A percentile compares a stretch with the other conserved stretches of the same genome.
Evolutionary conservation across 2,797 vertebrate species (phyloP).

Genomic region (Trachops cirrhosus): DNA sequence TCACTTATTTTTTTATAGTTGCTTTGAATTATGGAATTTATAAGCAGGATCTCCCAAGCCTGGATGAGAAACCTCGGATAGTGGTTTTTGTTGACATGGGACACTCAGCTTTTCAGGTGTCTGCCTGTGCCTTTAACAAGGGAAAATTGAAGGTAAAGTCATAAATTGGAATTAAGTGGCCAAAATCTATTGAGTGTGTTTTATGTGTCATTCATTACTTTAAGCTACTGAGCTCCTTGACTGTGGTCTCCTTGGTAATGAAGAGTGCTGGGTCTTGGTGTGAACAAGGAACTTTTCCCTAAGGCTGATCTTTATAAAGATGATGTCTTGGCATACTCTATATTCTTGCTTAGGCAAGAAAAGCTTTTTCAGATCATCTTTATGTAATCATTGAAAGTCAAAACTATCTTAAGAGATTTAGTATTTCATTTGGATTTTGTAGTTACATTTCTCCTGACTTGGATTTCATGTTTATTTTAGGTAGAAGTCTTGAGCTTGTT

Average conservation of each 20-base stretch:
- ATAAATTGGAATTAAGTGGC: not conserved
- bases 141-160: conserved; percentile 85
- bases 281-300: not conserved
- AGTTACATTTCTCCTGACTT: not conserved
- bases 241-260: not conserved
- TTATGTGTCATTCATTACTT: not conserved
- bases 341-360: not conserved
- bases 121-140: conserved; percentile 87
- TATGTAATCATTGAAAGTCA: not conserved
- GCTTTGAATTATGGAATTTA: conserved; percentile 88
- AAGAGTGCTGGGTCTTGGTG: not conserved
- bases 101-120: conserved; percentile 87
- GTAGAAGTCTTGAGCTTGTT: not conserved
- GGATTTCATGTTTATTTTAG: not conserved
- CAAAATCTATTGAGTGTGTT: not conserved
- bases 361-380: not conserved
- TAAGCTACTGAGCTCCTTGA: not conserved
- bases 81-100: conserved; percentile 88
- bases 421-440: not conserved
- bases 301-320: not conserved
- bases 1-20: conserved; percentile 77
- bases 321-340: not conserved
- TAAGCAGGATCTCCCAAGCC: conserved; percentile 86
- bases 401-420: not conserved
- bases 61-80: conserved; percentile 85